Base-by-base conservation (phyloP, 1,140 invertebrate species). In the Drosophila ogumai region DNA sequence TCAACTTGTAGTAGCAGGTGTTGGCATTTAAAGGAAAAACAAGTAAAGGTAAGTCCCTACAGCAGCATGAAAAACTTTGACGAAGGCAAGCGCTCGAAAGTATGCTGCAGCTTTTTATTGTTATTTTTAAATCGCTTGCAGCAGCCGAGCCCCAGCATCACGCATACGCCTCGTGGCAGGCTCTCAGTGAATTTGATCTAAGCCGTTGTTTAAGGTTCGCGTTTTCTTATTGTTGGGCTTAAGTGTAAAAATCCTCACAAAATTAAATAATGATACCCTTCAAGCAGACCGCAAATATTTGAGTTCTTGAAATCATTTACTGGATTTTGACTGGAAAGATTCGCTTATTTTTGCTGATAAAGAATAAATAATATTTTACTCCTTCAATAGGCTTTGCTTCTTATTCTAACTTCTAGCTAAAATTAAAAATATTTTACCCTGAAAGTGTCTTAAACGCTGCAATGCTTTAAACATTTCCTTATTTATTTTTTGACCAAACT, bases 1-100 rank as follows among this genome's bases (percentile, higher is more conserved):
- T 81, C 54, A 67, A 85, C 76, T 46, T 80, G 81, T 76, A 77
- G 74, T 76, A 81, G 67, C 81, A 84, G 81, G 81, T 84, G 81
- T 85, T 81, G 77, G 81, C 81, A 65, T 80, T 71, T 64, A 64
- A 71, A 63, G 71, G 13, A 72, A 67, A 66, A 40, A 66, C 64
- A 49, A 66, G 43, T n/a, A 17, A 31, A 63, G 17, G 17, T 32
- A 63, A 68, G 50, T 56, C 63, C 59, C 12, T n/a, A 19, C 55
- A 61, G 55, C 36, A 6, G n/a, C 13, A 13, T 19, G 34, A 55
- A 47, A 79, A 84, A 81, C 17, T 81, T 80, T 76, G 73, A 65
- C 32, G 59, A 43, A 60, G 79, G 56, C 61, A 81, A 61, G 57
- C 64, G 59, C 69, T 38, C n/a, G 19, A 57, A 82, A 75, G 72